phyloP scores from a whole-genome alignment of 1,140 invertebrate genomes.

The Wiebesia pumilae region DNA sequence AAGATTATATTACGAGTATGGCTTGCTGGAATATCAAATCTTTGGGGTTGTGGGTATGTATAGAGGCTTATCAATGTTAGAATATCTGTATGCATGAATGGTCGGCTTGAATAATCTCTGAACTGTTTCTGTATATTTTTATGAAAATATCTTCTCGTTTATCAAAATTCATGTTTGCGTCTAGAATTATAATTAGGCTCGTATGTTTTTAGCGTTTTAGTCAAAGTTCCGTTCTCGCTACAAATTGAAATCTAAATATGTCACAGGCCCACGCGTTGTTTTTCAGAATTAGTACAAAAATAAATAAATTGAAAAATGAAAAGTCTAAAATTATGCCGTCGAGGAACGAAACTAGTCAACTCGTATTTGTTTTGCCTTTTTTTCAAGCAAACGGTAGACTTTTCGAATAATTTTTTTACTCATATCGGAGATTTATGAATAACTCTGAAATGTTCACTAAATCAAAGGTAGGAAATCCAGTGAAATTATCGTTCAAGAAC shows the following conservation, averaged over 20 bases:
- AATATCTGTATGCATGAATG: slow-evolving; percentile 10
- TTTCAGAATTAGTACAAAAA: neutral
- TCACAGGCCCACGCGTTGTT: neutral
- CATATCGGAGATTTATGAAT: neutral
- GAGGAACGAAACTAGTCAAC: neutral
- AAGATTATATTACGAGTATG: slow-evolving; percentile 19
- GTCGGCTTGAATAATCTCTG: slow-evolving; percentile 6
- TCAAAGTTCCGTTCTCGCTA: neutral
- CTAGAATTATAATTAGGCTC: neutral
- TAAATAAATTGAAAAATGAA: neutral
- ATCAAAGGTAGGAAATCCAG: neutral
- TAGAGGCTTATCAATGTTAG: slow-evolving; percentile 4
- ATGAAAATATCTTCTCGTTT: slow-evolving; percentile 14
- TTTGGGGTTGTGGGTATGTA: neutral
- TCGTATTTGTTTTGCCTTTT: neutral
- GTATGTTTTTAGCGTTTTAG: neutral
- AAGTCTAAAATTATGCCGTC: neutral
- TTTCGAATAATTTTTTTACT: neutral
- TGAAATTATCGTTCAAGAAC: neutral
- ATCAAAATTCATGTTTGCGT: slow-evolving; percentile 4
- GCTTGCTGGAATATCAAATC: slow-evolving; percentile 17
- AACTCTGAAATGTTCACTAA: neutral
- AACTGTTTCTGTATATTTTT: slow-evolving; percentile 8
- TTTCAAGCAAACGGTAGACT: neutral
- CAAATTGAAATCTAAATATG: neutral